A percentile compares a stretch with the other conserved stretches of the same genome.
Evolutionary conservation across 2,888 invertebrate genomes (phyloP).

Genomic region (Dolichopus griseipennis): DNA sequence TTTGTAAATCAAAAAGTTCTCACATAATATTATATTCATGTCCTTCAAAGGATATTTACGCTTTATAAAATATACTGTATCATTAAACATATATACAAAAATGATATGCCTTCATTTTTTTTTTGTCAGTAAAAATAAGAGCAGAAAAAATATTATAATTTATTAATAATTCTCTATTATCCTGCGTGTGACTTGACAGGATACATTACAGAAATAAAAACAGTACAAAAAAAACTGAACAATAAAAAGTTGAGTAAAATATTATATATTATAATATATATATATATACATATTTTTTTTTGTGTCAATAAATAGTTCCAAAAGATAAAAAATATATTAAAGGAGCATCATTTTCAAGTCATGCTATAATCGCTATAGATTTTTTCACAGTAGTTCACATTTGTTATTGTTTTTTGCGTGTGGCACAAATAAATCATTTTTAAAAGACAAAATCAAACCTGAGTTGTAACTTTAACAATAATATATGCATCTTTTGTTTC

Average conservation of each 20-base stretch:
- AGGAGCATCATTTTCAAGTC: not conserved
- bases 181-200: conserved; percentile 4
- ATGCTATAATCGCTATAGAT: not conserved
- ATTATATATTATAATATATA: not conserved
- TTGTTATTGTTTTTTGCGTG: not conserved
- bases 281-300: not conserved
- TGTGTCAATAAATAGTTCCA: not conserved
- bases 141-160: not conserved
- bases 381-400: not conserved
- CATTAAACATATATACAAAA: not conserved
- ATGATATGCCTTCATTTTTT: not conserved
- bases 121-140: not conserved
- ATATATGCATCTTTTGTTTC: no score
- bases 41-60: not conserved
- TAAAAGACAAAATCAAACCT: not conserved
- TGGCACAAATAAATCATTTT: not conserved
- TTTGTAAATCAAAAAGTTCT: no score
- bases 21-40: not conserved
- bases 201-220: not conserved
- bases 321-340: not conserved
- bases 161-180: conserved; percentile 1
- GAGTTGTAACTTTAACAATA: no score
- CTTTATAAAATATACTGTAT: not conserved
- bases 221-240: no score
- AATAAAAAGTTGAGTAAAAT: not conserved